phyloP scores from a whole-genome alignment of 2,888 invertebrate genomes.

The Ferrisia virgata region DNA sequence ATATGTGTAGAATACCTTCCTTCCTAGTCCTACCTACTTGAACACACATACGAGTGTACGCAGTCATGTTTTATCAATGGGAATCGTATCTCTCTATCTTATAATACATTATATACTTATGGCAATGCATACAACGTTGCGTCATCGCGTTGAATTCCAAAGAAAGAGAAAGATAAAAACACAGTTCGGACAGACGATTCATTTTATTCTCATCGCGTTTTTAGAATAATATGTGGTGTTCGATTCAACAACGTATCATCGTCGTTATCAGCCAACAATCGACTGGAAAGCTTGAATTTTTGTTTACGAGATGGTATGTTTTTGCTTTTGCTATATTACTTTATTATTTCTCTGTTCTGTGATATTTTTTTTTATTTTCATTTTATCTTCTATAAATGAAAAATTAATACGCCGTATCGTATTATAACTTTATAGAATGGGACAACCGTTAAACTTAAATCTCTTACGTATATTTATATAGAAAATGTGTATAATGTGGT shows the following conservation, averaged over 20 bases:
- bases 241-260: background rate
- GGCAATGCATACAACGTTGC: background rate
- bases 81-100: background rate
- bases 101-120: background rate
- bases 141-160: background rate
- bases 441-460: slow-evolving; percentile 18
- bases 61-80: background rate
- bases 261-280: background rate
- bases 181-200: background rate
- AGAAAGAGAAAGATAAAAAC: too few species aligned
- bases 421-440: slow-evolving; percentile 20
- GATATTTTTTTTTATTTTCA: background rate
- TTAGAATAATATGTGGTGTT: background rate
- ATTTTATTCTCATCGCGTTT: slow-evolving; percentile 5
- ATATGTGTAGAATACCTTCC: too few species aligned
- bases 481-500: background rate
- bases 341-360: background rate
- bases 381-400: background rate
- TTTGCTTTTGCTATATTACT: too few species aligned
- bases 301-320: background rate
- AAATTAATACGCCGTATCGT: slow-evolving; percentile 25
- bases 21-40: too few species aligned
- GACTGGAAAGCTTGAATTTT: background rate
- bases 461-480: too few species aligned
- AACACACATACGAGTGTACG: too few species aligned